A percentile compares a stretch with the other conserved stretches of the same genome.
Evolutionary conservation across 2,113 vertebrate species (phyloP).

Genomic region (Callionymus lyra): DNA sequence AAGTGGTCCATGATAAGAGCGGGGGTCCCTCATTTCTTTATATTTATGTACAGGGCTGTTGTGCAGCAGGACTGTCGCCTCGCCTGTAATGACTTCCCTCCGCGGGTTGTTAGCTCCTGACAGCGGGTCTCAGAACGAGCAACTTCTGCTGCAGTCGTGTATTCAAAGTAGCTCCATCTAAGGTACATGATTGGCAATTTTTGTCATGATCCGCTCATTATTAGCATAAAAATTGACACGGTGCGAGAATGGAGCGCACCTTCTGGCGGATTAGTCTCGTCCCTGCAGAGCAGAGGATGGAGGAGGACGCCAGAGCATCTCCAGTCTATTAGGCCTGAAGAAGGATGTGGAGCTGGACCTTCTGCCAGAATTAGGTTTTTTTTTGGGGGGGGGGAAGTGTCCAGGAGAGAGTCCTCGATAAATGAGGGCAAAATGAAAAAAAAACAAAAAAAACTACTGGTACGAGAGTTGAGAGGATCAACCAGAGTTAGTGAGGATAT

Average conservation of each 20-base stretch:
- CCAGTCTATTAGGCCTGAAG: constrained; percentile 51
- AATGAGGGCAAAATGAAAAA: too few relatives aligned
- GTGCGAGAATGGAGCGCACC: constrained; percentile 82
- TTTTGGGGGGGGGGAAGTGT: neutral
- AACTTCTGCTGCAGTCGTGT: constrained; percentile 92
- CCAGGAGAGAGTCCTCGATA: neutral
- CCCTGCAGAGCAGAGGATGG: constrained; percentile 71
- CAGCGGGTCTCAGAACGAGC: constrained; percentile 96
- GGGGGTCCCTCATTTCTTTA: constrained; percentile 56
- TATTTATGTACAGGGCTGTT: constrained; percentile 78
- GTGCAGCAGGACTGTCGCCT: constrained; percentile 92
- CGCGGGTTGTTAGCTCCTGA: constrained; percentile 99
- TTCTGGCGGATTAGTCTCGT: constrained; percentile 83
- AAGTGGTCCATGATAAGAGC: too few relatives aligned
- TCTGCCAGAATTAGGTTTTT: neutral
- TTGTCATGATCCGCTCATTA: constrained; percentile 99
- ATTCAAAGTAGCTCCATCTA: constrained; percentile 99
- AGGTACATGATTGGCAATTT: constrained; percentile 99
- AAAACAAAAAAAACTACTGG: too few relatives aligned
- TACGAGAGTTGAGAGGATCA: too few relatives aligned
- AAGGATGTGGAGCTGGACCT: constrained; percentile 37
- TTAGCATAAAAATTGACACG: constrained; percentile 98
- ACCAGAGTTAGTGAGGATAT: too few relatives aligned
- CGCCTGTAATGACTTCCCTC: constrained; percentile 99
- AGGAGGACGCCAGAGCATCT: constrained; percentile 47